Evolutionary conservation across 2,888 invertebrate genomes (phyloP).

Genomic region (Lasioglossum figueresi): DNA sequence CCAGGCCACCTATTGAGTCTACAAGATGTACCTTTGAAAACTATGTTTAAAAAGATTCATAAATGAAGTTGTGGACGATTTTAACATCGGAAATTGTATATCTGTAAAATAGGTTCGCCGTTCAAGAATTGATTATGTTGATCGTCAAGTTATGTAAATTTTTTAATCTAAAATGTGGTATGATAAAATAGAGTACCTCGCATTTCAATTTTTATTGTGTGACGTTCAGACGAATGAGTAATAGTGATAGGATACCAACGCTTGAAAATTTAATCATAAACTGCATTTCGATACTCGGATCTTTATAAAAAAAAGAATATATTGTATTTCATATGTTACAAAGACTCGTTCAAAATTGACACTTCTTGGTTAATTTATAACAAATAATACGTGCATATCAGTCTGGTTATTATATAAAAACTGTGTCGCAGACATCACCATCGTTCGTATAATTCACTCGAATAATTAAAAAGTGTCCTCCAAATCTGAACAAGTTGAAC

Average conservation of each 20-base stretch:
- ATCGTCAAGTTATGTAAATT: background rate
- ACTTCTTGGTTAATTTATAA: background rate
- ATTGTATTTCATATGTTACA: background rate
- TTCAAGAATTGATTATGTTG: background rate
- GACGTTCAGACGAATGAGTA: no score
- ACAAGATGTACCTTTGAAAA: background rate
- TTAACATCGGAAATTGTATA: background rate
- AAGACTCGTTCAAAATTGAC: background rate
- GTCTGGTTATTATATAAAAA: constrained; percentile 4
- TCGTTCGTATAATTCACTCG: background rate
- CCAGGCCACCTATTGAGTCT: background rate
- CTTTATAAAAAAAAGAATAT: background rate
- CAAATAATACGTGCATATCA: background rate
- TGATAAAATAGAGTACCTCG: no score
- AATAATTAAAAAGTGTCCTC: background rate
- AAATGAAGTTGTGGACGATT: background rate
- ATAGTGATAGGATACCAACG: background rate
- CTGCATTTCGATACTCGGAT: background rate
- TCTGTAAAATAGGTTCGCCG: background rate
- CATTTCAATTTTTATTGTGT: no score
- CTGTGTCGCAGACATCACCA: background rate
- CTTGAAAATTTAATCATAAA: background rate
- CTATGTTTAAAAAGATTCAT: background rate
- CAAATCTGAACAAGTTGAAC: background rate
- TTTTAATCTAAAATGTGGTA: background rate